Conservation (phyloP, 2,888 invertebrate genomes). For the Erebia epiphron region DNA sequence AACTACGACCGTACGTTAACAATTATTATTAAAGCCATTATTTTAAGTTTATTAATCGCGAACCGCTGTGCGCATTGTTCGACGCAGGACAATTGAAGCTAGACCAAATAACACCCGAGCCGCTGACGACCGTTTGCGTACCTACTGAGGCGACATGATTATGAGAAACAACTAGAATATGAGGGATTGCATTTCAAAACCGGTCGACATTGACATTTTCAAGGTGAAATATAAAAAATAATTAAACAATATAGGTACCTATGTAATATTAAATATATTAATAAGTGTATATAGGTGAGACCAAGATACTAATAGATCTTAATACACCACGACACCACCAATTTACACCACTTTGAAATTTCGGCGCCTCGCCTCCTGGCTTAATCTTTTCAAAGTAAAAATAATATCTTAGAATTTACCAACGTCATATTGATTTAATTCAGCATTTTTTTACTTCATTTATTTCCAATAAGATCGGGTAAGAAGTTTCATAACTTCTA, state of each 20-base stretch:
- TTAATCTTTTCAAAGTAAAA: too few relatives aligned
- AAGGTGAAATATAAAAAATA: constrained; percentile 43
- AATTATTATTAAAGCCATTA: constrained; percentile 69
- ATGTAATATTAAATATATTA: too few relatives aligned
- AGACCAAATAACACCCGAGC: constrained; percentile 71
- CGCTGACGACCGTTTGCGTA: constrained; percentile 54
- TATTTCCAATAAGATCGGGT: too few relatives aligned
- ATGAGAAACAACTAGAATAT: constrained; percentile 58
- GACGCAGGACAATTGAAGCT: constrained; percentile 70
- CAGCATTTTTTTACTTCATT: too few relatives aligned
- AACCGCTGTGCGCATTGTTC: constrained; percentile 71
- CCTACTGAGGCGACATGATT: constrained; percentile 47
- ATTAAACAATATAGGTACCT: background rate
- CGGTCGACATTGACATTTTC: constrained; percentile 48
- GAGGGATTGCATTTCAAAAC: constrained; percentile 59
- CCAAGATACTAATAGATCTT: too few relatives aligned
- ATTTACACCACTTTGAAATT: too few relatives aligned
- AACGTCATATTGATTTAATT: too few relatives aligned
- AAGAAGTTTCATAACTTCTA: too few relatives aligned
- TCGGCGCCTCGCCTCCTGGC: too few relatives aligned
- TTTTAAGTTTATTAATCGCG: constrained; percentile 70
- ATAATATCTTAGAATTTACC: too few relatives aligned
- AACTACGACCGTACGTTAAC: constrained; percentile 54
- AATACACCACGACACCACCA: too few relatives aligned
- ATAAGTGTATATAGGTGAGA: too few relatives aligned